Evolutionary conservation across 2,113 vertebrate species (phyloP), one percentile per base, ranked within the genome.

Genomic region (Aspiorhynchus laticeps): DNA sequence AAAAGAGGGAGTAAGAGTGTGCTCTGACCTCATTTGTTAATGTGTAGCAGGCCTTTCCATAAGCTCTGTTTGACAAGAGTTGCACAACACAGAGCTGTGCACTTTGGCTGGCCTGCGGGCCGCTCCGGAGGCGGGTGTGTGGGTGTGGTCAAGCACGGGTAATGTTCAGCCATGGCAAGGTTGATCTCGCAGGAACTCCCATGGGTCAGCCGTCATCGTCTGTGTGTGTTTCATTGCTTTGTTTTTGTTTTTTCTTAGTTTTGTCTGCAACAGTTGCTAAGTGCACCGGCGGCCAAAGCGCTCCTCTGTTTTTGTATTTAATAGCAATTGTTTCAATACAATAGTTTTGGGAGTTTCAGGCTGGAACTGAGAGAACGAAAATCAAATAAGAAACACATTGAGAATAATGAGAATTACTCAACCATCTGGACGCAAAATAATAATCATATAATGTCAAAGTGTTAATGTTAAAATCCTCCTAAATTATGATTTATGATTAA

Each of bases 21-120:
- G 56, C 41, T 26, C 76, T 89, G 71, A 80, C 89, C 78, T 88
- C 84, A 87, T 89, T 88, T 90, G 89, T 93, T 92, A 93, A 94
- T 93, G 91, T 93, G 88, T 91, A 91, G 90, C 91, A 92, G 91
- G 89, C 88, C 90, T 88, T 89, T 88, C 51, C 86, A 61, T 51
- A 67, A 81, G 88, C 63, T 73, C 80, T 88, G 90, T 92, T 93
- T 92, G 88, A 90, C 90, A 85, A 41, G 69, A 33, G 85, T 90
- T 82, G 87, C 92, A 90, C 90, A 91, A 92, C 89, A 31, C 82
- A 84, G 36, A 56, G 87, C 83, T 89, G 87, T 93, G 90, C 90
- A 85, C 89, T 89, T 59, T 85, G 86, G 86, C 71, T 80, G 81
- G 46, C 81, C 74, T 74, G 73, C 36, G 43, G 51, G 38, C 36